phyloP scores from a whole-genome alignment of 1,140 invertebrate species.

The Apis dorsata region DNA sequence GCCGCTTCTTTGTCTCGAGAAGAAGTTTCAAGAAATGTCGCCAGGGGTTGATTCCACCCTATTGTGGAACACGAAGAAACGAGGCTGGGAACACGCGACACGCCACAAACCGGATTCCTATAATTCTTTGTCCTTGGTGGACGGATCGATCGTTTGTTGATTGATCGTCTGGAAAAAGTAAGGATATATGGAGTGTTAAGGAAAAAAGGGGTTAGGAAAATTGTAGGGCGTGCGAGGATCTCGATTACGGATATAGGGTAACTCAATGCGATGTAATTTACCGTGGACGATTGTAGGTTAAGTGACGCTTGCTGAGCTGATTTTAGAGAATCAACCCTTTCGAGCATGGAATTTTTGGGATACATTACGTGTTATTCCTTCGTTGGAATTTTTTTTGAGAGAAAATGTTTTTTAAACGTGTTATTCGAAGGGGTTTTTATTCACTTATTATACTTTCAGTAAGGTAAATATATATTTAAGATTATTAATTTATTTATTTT shows the following conservation, averaged over 20 bases:
- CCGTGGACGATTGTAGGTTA: neutral
- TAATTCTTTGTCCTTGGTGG: conserved; percentile 22
- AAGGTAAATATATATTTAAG: too few relatives aligned
- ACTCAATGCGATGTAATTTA: neutral
- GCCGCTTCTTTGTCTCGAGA: neutral
- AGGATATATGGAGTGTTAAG: neutral
- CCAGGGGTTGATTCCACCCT: neutral
- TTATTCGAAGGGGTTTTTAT: neutral
- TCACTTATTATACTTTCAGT: too few relatives aligned
- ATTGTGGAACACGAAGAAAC: neutral
- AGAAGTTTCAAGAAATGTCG: conserved; percentile 17
- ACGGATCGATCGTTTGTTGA: conserved; percentile 22
- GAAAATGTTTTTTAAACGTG: neutral
- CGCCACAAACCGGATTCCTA: conserved; percentile 5
- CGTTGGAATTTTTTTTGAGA: neutral
- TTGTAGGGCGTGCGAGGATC: neutral
- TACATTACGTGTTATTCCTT: neutral
- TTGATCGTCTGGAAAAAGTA: conserved; percentile 5
- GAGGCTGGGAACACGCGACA: neutral
- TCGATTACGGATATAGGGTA: conserved; percentile 6
- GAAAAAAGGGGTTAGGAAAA: conserved; percentile 9
- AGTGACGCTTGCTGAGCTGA: neutral
- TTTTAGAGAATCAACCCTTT: neutral
- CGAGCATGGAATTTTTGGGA: neutral
- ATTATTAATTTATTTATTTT: too few relatives aligned